phyloP scores from a whole-genome alignment of 1,140 invertebrate genomes.

The Drosophila yakuba region DNA sequence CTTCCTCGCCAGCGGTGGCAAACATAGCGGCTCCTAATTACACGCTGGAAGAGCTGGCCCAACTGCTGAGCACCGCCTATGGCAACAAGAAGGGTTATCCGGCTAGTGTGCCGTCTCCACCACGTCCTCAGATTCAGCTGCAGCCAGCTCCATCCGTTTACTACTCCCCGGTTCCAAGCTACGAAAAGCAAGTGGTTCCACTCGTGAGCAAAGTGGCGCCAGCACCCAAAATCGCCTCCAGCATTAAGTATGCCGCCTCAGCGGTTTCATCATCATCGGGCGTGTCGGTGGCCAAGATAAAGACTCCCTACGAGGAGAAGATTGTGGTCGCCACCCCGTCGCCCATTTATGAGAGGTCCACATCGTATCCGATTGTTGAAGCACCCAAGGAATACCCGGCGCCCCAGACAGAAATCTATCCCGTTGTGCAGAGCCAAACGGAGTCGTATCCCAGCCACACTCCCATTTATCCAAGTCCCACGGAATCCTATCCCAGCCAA shows the following conservation, averaged over 20 bases:
- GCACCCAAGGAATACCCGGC: slow-evolving; percentile 40
- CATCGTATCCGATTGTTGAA: slow-evolving; percentile 56
- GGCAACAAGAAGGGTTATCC: slow-evolving; percentile 54
- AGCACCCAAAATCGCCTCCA: slow-evolving; percentile 4
- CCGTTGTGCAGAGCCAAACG: slow-evolving; percentile 33
- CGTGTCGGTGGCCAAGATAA: slow-evolving; percentile 55
- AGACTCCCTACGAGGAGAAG: slow-evolving; percentile 65
- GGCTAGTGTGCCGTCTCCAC: slow-evolving; percentile 11
- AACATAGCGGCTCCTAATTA: slow-evolving; percentile 67
- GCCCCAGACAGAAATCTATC: slow-evolving; percentile 56
- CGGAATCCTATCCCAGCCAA: slow-evolving; percentile 14
- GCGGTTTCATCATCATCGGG: slow-evolving; percentile 31
- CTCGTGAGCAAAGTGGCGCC: slow-evolving; percentile 33
- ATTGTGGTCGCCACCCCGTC: slow-evolving; percentile 55
- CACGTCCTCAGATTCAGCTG: slow-evolving; percentile 8
- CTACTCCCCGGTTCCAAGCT: slow-evolving; percentile 41
- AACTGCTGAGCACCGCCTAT: slow-evolving; percentile 66
- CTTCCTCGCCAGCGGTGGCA: slow-evolving; percentile 30
- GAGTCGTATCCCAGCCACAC: slow-evolving; percentile 40
- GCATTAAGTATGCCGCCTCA: slow-evolving; percentile 34
- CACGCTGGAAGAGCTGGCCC: slow-evolving; percentile 67
- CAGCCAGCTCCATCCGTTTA: slow-evolving; percentile 43
- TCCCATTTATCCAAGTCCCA: slow-evolving; percentile 9
- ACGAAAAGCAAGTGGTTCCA: slow-evolving; percentile 15
- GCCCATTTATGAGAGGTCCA: slow-evolving; percentile 60